Percentiles rank a stretch among this genome's conserved stretches.
These are phyloP conservation scores for Chloroceryle inda DNA, from an alignment of 2,797 vertebrate species.

Conservation along the genomic window DNA sequence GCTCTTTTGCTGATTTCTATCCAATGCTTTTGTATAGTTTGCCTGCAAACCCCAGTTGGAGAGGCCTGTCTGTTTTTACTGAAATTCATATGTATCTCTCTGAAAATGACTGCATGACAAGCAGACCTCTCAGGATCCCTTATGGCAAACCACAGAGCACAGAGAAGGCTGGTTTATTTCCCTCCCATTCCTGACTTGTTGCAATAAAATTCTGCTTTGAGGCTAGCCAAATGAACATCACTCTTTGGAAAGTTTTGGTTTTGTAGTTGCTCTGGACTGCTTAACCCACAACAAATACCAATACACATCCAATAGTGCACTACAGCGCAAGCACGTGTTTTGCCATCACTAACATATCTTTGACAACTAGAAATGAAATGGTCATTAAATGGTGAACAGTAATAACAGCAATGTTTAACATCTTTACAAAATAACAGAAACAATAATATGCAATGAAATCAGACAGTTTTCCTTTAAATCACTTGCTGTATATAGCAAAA, in stretches of 20 bases:
- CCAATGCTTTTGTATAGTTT: background rate
- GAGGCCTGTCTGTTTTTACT: conserved; percentile 30
- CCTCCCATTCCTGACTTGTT: background rate
- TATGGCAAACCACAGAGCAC: background rate
- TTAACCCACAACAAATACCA: background rate
- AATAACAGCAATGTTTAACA: background rate
- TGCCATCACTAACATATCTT: background rate
- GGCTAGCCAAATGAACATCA: background rate
- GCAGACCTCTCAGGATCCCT: background rate
- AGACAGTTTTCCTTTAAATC: background rate
- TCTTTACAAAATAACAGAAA: background rate
- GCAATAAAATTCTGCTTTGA: background rate
- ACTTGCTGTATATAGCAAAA: conserved; percentile 1
- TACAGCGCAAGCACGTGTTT: background rate
- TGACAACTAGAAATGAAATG: background rate
- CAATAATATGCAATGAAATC: background rate
- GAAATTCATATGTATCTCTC: conserved; percentile 34
- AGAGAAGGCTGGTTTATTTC: background rate
- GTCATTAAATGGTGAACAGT: background rate
- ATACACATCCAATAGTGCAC: background rate
- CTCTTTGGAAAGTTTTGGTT: background rate
- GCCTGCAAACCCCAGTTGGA: conserved; percentile 5
- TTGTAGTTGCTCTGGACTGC: background rate
- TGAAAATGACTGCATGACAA: background rate
- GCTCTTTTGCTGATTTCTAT: conserved; percentile 13